Evolutionary conservation across 2,797 vertebrate genomes (phyloP).

Genomic region (Diplodus sargus): DNA sequence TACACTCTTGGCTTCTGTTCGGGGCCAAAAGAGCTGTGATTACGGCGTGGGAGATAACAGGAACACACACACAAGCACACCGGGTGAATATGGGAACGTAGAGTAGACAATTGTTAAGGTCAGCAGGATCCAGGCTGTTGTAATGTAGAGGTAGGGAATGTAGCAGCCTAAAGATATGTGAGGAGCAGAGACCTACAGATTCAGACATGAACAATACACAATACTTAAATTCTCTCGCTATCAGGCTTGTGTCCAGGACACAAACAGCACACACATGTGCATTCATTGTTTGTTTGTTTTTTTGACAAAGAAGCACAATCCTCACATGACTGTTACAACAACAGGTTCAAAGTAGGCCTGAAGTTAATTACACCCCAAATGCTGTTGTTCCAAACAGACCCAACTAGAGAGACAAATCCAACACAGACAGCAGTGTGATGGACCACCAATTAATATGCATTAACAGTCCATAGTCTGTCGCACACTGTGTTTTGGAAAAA

Average conservation of each 20-base stretch:
- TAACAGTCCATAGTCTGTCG: background rate
- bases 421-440: background rate
- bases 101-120: slow-evolving; percentile 32
- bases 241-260: background rate
- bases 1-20: slow-evolving; percentile 55
- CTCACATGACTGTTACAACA: too few species aligned
- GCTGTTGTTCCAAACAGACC: background rate
- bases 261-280: background rate
- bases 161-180: background rate
- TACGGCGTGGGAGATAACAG: slow-evolving; percentile 58
- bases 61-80: slow-evolving; percentile 29
- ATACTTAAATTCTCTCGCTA: background rate
- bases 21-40: slow-evolving; percentile 62
- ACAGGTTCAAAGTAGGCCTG: too few species aligned
- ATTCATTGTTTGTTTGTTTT: background rate
- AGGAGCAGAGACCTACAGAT: background rate
- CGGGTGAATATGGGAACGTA: background rate
- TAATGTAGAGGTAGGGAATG: slow-evolving; percentile 30
- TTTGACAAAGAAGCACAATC: background rate
- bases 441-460: background rate
- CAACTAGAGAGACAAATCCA: background rate
- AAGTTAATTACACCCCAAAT: background rate
- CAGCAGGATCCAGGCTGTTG: slow-evolving; percentile 28
- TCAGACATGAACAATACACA: background rate
- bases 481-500: background rate